Percentiles rank a stretch among this genome's conserved stretches.
phyloP scores from a whole-genome alignment of 1,140 invertebrate genomes.

The Acromyrmex heyeri region DNA sequence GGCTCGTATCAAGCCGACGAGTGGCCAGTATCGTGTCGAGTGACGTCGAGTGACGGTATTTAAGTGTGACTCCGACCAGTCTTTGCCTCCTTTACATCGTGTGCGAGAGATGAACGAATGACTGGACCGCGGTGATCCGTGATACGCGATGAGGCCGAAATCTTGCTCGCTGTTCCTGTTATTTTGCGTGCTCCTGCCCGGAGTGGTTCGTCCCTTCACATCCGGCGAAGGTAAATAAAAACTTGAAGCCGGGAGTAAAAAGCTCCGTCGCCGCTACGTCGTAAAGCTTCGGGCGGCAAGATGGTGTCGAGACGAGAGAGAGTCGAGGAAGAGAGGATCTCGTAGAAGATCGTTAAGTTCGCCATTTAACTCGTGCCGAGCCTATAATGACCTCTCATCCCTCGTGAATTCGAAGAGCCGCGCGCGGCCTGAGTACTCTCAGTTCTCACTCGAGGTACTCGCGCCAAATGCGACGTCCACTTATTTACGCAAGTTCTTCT shows the following conservation, averaged over 20 bases:
- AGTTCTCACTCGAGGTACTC: conserved; percentile 15
- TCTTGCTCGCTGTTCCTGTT: conserved; percentile 82
- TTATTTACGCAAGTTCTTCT: conserved; percentile 46
- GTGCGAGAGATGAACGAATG: conserved; percentile 79
- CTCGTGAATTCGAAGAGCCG: conserved; percentile 47
- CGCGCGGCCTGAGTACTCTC: not conserved
- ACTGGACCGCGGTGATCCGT: conserved; percentile 66
- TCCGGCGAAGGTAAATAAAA: conserved; percentile 83
- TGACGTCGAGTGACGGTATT: conserved; percentile 17
- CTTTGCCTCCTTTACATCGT: not conserved
- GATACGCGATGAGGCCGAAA: conserved; percentile 82
- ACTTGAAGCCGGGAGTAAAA: conserved; percentile 46
- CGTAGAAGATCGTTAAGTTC: conserved; percentile 69
- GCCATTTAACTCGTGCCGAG: conserved; percentile 73
- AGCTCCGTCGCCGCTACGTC: not conserved
- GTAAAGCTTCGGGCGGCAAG: conserved; percentile 31
- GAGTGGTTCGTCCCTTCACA: conserved; percentile 81
- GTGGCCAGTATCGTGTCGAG: conserved; percentile 37
- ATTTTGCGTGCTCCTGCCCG: conserved; percentile 80
- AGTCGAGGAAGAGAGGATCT: conserved; percentile 24
- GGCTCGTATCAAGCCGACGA: conserved; percentile 31
- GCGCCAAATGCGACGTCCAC: conserved; percentile 29
- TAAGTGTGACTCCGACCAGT: conserved; percentile 13
- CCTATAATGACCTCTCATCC: conserved; percentile 72
- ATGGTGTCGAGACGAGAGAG: not conserved